Evolutionary conservation across 2,113 vertebrate genomes (phyloP), one percentile per base, ranked within the genome.

Genomic region (Bostrychus sinensis): DNA sequence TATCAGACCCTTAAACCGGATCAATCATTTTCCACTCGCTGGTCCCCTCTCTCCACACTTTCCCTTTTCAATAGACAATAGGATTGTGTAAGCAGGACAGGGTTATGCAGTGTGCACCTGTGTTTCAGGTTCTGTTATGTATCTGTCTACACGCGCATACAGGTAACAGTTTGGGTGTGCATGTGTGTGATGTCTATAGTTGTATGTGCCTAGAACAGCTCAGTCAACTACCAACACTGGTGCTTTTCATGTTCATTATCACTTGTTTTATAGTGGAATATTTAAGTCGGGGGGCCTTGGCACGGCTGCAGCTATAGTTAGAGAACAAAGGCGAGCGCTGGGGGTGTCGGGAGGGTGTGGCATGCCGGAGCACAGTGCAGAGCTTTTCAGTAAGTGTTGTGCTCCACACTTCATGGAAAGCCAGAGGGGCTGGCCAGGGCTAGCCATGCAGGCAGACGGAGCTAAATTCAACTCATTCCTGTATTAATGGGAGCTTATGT

Each of bases 391-490:
- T 88, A 88, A 91, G 88, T 91, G 89, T 85, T 83, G 86, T 62
- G 59, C 84, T 83, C 80, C 83, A 83, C 87, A 84, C 87, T 91
- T 91, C 87, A 89, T 91, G 90, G 89, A 91, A 91, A 91, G 81
- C 77, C 73, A 42, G 82, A 73, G 77, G 81, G 82, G 71, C 56
- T 72, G 75, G 77, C 62, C 70, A 75, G 84, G 39, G 71, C 61
- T 13, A 80, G 82, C 64, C 78, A 39, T 62, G 79, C 72, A 82
- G 83, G 81, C 81, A 92, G 88, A 92, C 91, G 57, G 87, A 83
- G 88, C 91, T 92, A 92, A 92, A 93, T 93, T 88, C 89, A 92
- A 90, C 91, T 90, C 91, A 92, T 93, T 93, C 91, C 89, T 89
- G 88, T 92, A 91, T 92, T 93, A 92, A 93, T 92, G 89, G 89